Base-by-base conservation (phyloP, 2,888 invertebrate species). In the Apocheima hispidaria region DNA sequence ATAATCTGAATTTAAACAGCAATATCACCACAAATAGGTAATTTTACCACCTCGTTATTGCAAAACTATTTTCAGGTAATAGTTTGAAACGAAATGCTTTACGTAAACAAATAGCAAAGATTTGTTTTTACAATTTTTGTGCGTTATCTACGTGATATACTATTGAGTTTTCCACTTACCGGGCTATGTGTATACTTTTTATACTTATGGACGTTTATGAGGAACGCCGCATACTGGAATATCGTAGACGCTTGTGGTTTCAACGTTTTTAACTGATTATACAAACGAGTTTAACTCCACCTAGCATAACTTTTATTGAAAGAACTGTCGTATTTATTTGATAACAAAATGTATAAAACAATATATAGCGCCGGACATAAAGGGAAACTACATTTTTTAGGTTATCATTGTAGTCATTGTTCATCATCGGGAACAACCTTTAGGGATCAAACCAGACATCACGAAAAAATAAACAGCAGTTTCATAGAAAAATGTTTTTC, bases 151-250 rank as follows among this genome's bases (percentile, higher is more conserved):
- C 52, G 55, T 52, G 58, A 58, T 58, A 7, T 16, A 40, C 52
- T 61, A 52, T 65, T 61, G 65, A 61, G 51, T 60, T 60, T 60
- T 60, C 57, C 41, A 63, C 60, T 60, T 55, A 60, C 35, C 18
- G 10, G 49, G 16, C 40, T 40, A 14, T 53, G 23, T 48, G 20
- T 56, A 41, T 57, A 52, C 28, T 38, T 53, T 52, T 5, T 54
- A 33, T 46, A 46, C 30, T 68, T 71, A 69, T 69, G 70, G 68
- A 54, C 53, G 59, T 21, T 44, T 54, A n/a, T 35, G 9, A 66
- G 54, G 49, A 4, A 41, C 35, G 16, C n/a, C 70, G 71, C 55
- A 65, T 60, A 73, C 26, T 16, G 43, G 6, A 43, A 5, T 0
- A 12, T 9, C 6, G 20, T 12, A 61, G 44, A 60, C 59, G 59